These are phyloP conservation scores for Drosophila seguyi DNA, from an alignment of 1,140 invertebrate species.

Conservation along the genomic window DNA sequence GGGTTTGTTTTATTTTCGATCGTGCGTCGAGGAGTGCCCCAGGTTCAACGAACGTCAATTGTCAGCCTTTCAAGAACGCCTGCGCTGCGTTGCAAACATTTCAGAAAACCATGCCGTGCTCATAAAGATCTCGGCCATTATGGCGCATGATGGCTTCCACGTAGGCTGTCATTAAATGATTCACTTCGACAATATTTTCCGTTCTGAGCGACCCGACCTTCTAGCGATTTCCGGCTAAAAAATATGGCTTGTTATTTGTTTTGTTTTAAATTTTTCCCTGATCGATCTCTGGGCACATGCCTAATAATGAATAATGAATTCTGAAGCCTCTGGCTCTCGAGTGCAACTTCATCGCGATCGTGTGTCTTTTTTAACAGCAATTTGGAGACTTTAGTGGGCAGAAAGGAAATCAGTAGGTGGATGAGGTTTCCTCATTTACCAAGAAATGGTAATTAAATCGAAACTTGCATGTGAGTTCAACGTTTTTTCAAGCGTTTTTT, in stretches of 20 bases:
- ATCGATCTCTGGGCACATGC: slow-evolving; percentile 19
- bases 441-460: slow-evolving; percentile 14
- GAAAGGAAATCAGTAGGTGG: slow-evolving; percentile 18
- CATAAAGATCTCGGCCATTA: slow-evolving; percentile 25
- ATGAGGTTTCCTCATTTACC: slow-evolving; percentile 18
- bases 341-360: slow-evolving; percentile 9
- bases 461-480: slow-evolving; percentile 16
- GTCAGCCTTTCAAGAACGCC: slow-evolving; percentile 36
- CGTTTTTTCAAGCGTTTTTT: not conserved
- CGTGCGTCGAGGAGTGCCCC: slow-evolving; percentile 55
- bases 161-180: slow-evolving; percentile 72
- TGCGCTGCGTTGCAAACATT: slow-evolving; percentile 19
- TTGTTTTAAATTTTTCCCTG: slow-evolving; percentile 17
- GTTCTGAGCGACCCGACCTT: slow-evolving; percentile 31
- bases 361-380: slow-evolving; percentile 1
- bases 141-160: slow-evolving; percentile 48
- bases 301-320: slow-evolving; percentile 22
- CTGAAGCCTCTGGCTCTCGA: slow-evolving; percentile 10
- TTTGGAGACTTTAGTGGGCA: slow-evolving; percentile 11
- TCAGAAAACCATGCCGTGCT: slow-evolving; percentile 17
- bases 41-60: slow-evolving; percentile 61
- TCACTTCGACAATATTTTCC: slow-evolving; percentile 57
- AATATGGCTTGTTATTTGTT: slow-evolving; percentile 1
- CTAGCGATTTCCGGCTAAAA: slow-evolving; percentile 40
- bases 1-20: slow-evolving; percentile 7